Evolutionary conservation across 2,888 invertebrate species (phyloP).

Genomic region (Trichopria drosophilae): DNA sequence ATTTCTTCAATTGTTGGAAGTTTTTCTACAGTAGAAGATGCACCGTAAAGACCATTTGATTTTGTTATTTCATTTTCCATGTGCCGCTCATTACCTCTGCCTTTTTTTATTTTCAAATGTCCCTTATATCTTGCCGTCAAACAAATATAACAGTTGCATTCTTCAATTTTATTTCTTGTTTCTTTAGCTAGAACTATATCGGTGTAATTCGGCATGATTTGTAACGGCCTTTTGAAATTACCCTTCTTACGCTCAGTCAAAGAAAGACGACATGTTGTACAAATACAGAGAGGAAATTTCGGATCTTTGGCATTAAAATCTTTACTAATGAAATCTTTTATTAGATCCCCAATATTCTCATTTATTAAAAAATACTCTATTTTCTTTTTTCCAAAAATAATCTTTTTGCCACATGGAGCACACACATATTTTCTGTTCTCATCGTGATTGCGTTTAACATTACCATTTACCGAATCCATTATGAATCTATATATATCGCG

Average conservation of each 20-base stretch:
- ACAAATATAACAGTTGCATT: slow-evolving; percentile 12
- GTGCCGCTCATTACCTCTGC: not conserved
- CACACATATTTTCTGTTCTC: slow-evolving; percentile 1
- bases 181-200: slow-evolving; percentile 9
- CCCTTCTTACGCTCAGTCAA: slow-evolving; percentile 3
- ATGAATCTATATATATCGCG: too few relatives aligned
- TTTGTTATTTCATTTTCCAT: slow-evolving; percentile 9
- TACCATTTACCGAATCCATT: too few relatives aligned
- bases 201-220: slow-evolving; percentile 8
- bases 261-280: slow-evolving; percentile 1
- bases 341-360: slow-evolving; percentile 1
- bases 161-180: not conserved
- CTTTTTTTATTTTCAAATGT: slow-evolving; percentile 4
- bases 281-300: slow-evolving; percentile 4
- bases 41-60: slow-evolving; percentile 1
- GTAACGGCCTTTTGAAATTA: slow-evolving; percentile 8
- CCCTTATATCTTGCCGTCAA: slow-evolving; percentile 13
- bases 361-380: slow-evolving; percentile 8
- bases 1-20: not conserved
- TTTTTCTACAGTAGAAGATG: not conserved
- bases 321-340: slow-evolving; percentile 5
- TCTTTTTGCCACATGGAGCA: not conserved
- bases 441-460: too few relatives aligned
- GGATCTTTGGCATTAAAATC: slow-evolving; percentile 8
- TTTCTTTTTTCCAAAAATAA: slow-evolving; percentile 4